Evolutionary conservation across 64 coral and sea anemone species (phyloP).

Genomic region (Anthopleura sola): DNA sequence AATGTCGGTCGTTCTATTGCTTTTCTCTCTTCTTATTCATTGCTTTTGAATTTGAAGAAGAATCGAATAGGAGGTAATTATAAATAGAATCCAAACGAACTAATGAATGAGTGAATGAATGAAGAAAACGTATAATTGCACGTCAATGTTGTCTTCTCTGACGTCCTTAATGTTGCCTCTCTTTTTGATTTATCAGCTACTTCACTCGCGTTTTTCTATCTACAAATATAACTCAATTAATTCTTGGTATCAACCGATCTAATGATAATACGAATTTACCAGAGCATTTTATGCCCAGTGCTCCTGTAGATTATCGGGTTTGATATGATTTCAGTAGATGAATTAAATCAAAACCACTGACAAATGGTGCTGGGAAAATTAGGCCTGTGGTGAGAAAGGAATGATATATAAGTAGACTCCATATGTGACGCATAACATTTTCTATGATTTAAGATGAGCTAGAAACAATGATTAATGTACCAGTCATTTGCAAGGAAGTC

Average conservation of each 20-base stretch:
- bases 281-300: not conserved
- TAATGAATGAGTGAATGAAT: no score
- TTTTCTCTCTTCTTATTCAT: not conserved
- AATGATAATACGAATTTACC: not conserved
- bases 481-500: not conserved
- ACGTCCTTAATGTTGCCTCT: no score
- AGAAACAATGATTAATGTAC: not conserved
- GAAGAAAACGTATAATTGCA: no score
- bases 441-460: not conserved
- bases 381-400: not conserved
- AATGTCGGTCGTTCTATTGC: not conserved
- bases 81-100: no score
- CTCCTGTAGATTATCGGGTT: not conserved
- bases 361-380: not conserved
- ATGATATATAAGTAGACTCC: no score
- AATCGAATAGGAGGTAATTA: no score
- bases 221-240: not conserved
- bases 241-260: not conserved
- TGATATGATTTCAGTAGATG: not conserved
- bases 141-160: no score
- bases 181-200: not conserved
- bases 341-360: not conserved
- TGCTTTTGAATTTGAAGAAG: no score
- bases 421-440: not conserved
- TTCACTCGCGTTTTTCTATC: not conserved